Percentiles rank a stretch among this genome's conserved stretches.
phyloP scores from a whole-genome alignment of 1,140 invertebrate genomes.

The Ceratina calcarata region DNA sequence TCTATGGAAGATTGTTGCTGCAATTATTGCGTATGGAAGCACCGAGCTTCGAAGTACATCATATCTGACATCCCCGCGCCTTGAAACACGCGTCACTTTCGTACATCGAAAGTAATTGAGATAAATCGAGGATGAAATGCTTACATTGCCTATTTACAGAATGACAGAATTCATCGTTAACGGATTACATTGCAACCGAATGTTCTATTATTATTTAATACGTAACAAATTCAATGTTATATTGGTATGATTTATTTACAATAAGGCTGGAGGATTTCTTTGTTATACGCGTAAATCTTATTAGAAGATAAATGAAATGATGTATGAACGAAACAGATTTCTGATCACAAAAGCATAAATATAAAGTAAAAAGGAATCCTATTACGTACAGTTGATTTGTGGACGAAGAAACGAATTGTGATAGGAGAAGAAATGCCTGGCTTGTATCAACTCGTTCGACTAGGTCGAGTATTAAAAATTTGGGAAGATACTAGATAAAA shows the following conservation, averaged over 20 bases:
- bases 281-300: not conserved
- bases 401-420: not conserved
- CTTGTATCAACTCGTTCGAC: not conserved
- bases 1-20: not conserved
- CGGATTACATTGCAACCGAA: not conserved
- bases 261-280: too few relatives aligned
- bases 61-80: not conserved
- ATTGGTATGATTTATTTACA: slow-evolving; percentile 2
- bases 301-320: not conserved
- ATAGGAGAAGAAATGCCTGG: slow-evolving; percentile 2
- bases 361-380: not conserved
- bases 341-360: not conserved
- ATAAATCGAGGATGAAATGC: not conserved
- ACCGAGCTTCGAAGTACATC: not conserved
- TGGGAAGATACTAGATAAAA: not conserved
- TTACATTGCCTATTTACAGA: not conserved
- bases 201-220: not conserved
- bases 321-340: not conserved
- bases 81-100: not conserved
- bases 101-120: not conserved
- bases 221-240: not conserved
- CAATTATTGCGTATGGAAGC: slow-evolving; percentile 17
- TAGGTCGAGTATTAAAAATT: not conserved
- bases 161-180: not conserved
- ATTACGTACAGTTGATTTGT: too few relatives aligned